These are phyloP conservation scores for Druon quercuslanigerum DNA, from an alignment of 1,140 invertebrate genomes.

Conservation along the genomic window DNA sequence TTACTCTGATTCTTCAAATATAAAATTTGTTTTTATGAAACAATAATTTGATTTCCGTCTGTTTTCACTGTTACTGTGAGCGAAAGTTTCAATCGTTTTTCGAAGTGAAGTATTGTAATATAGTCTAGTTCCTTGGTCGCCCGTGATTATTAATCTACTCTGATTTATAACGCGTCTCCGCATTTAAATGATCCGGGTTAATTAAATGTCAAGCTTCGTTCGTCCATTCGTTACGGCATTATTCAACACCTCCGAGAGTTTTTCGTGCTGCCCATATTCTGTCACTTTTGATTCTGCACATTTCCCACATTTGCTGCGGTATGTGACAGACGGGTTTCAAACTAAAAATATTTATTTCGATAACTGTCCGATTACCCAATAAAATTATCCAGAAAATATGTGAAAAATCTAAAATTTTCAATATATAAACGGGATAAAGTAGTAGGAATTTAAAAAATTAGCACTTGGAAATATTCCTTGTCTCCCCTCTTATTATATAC, in stretches of 20 bases:
- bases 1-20: too few relatives aligned
- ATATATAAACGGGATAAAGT: too few relatives aligned
- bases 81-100: neutral
- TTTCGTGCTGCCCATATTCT: constrained; percentile 11
- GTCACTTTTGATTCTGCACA: constrained; percentile 16
- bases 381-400: too few relatives aligned
- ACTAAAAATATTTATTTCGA: constrained; percentile 14
- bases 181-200: constrained; percentile 30
- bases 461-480: too few relatives aligned
- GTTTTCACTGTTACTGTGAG: too few relatives aligned
- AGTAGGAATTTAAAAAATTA: too few relatives aligned
- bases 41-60: too few relatives aligned
- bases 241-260: constrained; percentile 9
- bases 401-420: too few relatives aligned
- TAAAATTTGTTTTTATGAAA: too few relatives aligned
- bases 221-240: neutral
- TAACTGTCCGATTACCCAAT: constrained; percentile 1
- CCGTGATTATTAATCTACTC: constrained; percentile 4
- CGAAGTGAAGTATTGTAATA: neutral
- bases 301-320: neutral
- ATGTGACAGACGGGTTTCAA: neutral
- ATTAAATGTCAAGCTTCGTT: constrained; percentile 27
- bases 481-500: too few relatives aligned
- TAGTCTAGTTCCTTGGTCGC: neutral
- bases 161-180: constrained; percentile 3